Evolutionary conservation across 2,113 vertebrate genomes (phyloP).

Genomic region (cat (Felis catus)): F.catus_Fca126_mat1.0 CM031419.1:76532501-76533000

Average conservation of each 20-base stretch:
- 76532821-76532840: not conserved
- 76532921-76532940: not conserved
- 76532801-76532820: not conserved
- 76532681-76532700: slow-evolving; percentile 67
- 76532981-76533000: no score
- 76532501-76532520: slow-evolving; percentile 64
- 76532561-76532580: slow-evolving; percentile 68
- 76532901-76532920: slow-evolving; percentile 47
- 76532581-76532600: slow-evolving; percentile 53
- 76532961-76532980: no score
- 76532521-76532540: slow-evolving; percentile 71
- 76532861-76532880: slow-evolving; percentile 13
- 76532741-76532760: not conserved
- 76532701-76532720: slow-evolving; percentile 55
- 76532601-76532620: slow-evolving; percentile 65
- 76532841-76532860: slow-evolving; percentile 11
- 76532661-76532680: slow-evolving; percentile 68
- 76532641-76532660: slow-evolving; percentile 37
- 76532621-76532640: slow-evolving; percentile 60
- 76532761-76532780: not conserved
- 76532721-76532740: slow-evolving; percentile 24
- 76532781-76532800: slow-evolving; percentile 21
- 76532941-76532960: no score
- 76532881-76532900: slow-evolving; percentile 16
- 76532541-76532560: slow-evolving; percentile 54